Evolutionary conservation across 1,140 invertebrate species (phyloP).

Genomic region (Papilio machaon): DNA sequence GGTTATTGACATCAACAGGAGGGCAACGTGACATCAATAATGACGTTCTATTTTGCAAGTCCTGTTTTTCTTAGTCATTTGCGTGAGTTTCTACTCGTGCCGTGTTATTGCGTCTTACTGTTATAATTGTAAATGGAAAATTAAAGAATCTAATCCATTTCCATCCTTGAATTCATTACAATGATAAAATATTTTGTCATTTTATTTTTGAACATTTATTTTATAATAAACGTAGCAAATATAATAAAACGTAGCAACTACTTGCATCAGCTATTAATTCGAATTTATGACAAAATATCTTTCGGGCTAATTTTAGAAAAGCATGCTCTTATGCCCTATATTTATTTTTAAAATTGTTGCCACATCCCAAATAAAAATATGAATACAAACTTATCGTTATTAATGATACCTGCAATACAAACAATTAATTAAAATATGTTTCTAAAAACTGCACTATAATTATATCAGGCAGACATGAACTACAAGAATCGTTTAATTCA

Average conservation of each 20-base stretch:
- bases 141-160: neutral
- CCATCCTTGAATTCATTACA: neutral
- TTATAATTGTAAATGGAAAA: neutral
- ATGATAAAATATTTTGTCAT: too few relatives aligned
- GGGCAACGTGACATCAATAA: constrained; percentile 41
- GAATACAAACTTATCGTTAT: too few relatives aligned
- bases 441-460: constrained; percentile 1
- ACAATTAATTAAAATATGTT: neutral
- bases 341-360: too few relatives aligned
- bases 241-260: too few relatives aligned
- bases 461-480: neutral
- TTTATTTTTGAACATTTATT: too few relatives aligned
- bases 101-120: neutral
- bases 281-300: too few relatives aligned
- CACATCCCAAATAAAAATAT: too few relatives aligned
- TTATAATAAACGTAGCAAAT: too few relatives aligned
- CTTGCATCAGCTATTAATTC: too few relatives aligned
- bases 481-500: neutral
- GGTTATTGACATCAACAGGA: constrained; percentile 46
- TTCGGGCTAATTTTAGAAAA: too few relatives aligned
- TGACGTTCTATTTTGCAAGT: constrained; percentile 24
- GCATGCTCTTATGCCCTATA: too few relatives aligned
- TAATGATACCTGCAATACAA: neutral
- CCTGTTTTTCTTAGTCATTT: constrained; percentile 30
- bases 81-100: constrained; percentile 26